Evolutionary conservation across 2,113 vertebrate species (phyloP).

Genomic region (Rutilus rutilus): DNA sequence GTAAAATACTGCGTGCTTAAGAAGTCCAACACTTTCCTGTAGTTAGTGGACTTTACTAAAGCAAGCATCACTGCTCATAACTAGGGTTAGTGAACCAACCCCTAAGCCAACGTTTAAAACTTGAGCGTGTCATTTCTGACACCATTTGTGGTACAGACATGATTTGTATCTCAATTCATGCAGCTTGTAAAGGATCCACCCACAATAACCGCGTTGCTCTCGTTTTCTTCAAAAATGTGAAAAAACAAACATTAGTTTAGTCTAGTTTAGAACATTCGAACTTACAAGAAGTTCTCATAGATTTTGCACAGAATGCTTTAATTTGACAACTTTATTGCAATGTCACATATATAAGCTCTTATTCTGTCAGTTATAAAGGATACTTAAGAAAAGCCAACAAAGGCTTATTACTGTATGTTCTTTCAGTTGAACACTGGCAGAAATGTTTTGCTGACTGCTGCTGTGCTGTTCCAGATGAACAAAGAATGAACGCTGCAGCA

Average conservation of each 20-base stretch:
- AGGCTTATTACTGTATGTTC: constrained; percentile 3
- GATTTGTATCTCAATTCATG: neutral
- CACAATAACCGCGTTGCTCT: neutral
- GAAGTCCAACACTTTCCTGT: neutral
- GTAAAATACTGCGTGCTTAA: constrained; percentile 33
- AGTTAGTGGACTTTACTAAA: neutral
- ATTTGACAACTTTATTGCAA: neutral
- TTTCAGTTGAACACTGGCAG: neutral
- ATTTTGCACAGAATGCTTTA: neutral
- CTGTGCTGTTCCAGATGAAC: neutral
- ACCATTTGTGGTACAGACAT: neutral
- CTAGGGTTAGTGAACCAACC: neutral
- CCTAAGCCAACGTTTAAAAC: neutral
- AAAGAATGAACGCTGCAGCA: neutral
- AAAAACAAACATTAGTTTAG: neutral
- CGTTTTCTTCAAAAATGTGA: neutral
- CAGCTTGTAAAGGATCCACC: neutral
- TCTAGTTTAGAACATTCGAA: neutral
- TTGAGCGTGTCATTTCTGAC: neutral
- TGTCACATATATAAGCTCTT: neutral
- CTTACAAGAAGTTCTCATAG: neutral
- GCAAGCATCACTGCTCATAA: neutral
- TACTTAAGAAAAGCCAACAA: neutral
- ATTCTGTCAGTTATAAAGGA: neutral
- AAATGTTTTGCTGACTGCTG: neutral